phyloP scores from a whole-genome alignment of 2,888 invertebrate genomes.

The Aleiodes alternator region DNA sequence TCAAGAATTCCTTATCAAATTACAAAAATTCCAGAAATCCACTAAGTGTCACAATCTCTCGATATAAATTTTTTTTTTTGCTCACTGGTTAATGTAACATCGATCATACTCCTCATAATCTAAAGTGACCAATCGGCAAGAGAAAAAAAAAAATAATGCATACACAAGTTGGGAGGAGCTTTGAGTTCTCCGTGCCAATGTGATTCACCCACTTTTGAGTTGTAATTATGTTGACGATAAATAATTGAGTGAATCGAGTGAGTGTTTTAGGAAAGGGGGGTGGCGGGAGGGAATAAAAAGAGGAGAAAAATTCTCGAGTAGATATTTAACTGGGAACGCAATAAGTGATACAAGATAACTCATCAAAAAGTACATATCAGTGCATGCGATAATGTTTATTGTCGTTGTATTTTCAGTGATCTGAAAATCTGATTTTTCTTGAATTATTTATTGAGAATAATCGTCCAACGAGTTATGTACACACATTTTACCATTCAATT shows the following conservation, averaged over 20 bases:
- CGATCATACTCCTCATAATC: background rate
- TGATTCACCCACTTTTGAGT: constrained; percentile 2
- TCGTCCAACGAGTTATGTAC: too few relatives aligned
- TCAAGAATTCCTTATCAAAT: too few relatives aligned
- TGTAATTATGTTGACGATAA: constrained; percentile 1
- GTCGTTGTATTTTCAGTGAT: constrained; percentile 6
- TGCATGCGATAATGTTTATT: constrained; percentile 20
- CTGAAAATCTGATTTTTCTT: background rate
- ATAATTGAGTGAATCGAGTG: background rate
- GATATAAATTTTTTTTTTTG: too few relatives aligned
- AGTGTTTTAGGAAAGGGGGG: background rate
- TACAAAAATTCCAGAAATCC: too few relatives aligned
- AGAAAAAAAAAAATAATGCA: too few relatives aligned
- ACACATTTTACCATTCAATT: too few relatives aligned
- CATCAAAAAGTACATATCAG: constrained; percentile 14
- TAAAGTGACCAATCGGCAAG: background rate
- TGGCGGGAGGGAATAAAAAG: background rate
- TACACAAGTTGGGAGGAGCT: constrained; percentile 6
- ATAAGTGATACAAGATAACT: constrained; percentile 3
- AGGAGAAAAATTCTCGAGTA: background rate
- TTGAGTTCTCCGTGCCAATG: background rate
- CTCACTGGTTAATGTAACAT: background rate
- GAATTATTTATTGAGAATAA: background rate
- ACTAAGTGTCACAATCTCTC: too few relatives aligned
- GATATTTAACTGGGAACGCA: background rate